Conservation (phyloP, 2,888 invertebrate genomes). For the Sialis fuliginosa region DNA sequence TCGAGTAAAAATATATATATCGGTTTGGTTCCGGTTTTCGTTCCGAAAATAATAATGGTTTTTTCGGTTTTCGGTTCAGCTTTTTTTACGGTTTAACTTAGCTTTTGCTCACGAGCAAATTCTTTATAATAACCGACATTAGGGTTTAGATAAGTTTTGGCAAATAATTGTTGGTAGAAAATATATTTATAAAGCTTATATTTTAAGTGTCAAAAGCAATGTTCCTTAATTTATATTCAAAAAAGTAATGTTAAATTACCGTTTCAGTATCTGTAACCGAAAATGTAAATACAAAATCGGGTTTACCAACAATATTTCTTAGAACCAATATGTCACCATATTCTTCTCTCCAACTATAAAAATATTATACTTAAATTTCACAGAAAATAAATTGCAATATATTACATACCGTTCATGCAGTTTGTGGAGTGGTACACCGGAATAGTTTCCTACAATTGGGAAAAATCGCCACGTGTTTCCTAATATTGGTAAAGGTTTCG, state of each 20-base stretch:
- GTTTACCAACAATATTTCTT: slow-evolving; percentile 21
- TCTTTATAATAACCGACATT: too few relatives aligned
- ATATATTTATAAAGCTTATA: too few relatives aligned
- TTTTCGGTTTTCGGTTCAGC: too few relatives aligned
- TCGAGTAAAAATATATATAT: too few relatives aligned
- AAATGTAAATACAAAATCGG: slow-evolving; percentile 25
- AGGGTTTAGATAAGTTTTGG: too few relatives aligned
- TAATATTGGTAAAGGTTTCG: slow-evolving; percentile 12
- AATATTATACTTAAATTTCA: slow-evolving; percentile 2
- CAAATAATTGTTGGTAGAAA: too few relatives aligned
- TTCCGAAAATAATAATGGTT: too few relatives aligned
- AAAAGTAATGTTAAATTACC: slow-evolving; percentile 7
- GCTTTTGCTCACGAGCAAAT: too few relatives aligned
- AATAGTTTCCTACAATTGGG: slow-evolving; percentile 14
- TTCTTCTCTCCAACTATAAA: slow-evolving; percentile 13
- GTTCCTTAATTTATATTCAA: too few relatives aligned
- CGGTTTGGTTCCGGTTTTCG: too few relatives aligned
- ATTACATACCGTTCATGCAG: slow-evolving; percentile 11
- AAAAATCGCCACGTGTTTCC: slow-evolving; percentile 18
- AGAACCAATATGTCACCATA: slow-evolving; percentile 28
- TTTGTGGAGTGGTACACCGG: slow-evolving; percentile 10
- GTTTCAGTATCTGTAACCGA: slow-evolving; percentile 30
- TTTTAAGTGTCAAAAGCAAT: too few relatives aligned
- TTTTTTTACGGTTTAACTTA: too few relatives aligned
- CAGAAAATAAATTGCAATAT: background rate